phyloP scores from a whole-genome alignment of 2,888 invertebrate species.

The Amphipyra berbera region DNA sequence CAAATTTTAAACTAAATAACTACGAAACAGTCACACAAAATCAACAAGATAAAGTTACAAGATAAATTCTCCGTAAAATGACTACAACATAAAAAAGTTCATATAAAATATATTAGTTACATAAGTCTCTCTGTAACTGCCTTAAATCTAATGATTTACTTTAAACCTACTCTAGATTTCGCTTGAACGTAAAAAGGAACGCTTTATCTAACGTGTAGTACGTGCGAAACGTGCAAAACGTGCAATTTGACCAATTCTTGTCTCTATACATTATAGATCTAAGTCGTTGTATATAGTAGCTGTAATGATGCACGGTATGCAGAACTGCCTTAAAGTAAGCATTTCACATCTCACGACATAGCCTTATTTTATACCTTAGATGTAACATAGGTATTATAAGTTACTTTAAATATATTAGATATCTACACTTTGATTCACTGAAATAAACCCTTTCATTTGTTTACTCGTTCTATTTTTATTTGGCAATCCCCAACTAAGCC shows the following conservation, averaged over 20 bases:
- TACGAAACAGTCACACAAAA: too few species aligned
- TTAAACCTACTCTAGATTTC: slow-evolving; percentile 50
- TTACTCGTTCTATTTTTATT: slow-evolving; percentile 29
- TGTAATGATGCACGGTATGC: slow-evolving; percentile 81
- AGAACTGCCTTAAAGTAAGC: slow-evolving; percentile 86
- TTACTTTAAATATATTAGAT: slow-evolving; percentile 65
- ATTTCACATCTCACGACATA: slow-evolving; percentile 86
- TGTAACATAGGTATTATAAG: slow-evolving; percentile 61
- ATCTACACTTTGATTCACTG: slow-evolving; percentile 74
- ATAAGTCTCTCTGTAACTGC: slow-evolving; percentile 49
- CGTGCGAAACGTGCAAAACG: slow-evolving; percentile 74
- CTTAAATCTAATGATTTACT: slow-evolving; percentile 48
- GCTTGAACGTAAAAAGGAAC: slow-evolving; percentile 70
- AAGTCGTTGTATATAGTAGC: slow-evolving; percentile 77
- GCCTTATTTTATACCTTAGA: slow-evolving; percentile 88
- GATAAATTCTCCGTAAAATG: slow-evolving; percentile 14
- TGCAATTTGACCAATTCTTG: slow-evolving; percentile 83
- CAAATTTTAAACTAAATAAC: background rate
- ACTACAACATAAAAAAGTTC: slow-evolving; percentile 9
- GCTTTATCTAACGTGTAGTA: slow-evolving; percentile 75
- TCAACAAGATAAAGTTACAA: background rate
- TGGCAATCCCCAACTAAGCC: background rate
- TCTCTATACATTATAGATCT: slow-evolving; percentile 50
- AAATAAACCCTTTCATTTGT: slow-evolving; percentile 70
- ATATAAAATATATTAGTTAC: slow-evolving; percentile 25